Percentiles rank a stretch among this genome's conserved stretches.
phyloP scores from a whole-genome alignment of 1,140 invertebrate species.

The Ooceraea biroi region DNA sequence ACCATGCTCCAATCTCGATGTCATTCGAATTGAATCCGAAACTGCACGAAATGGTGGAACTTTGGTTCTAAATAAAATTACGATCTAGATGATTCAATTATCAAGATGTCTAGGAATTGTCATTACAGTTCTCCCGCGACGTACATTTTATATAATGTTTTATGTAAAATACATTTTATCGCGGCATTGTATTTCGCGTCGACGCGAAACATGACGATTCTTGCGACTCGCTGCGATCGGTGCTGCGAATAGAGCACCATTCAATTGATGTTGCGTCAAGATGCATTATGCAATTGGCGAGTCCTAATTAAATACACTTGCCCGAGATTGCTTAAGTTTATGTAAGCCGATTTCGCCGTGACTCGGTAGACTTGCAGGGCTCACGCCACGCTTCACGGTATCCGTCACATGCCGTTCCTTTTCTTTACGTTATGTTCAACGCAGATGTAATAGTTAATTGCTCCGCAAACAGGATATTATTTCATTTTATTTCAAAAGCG shows the following conservation, averaged over 20 bases:
- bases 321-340: constrained; percentile 53
- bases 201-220: background rate
- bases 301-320: constrained; percentile 33
- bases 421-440: constrained; percentile 39
- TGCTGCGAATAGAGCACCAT: background rate
- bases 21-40: background rate
- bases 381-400: constrained; percentile 28
- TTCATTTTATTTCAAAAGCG: constrained; percentile 41
- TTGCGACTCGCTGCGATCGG: background rate
- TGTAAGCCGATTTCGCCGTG: constrained; percentile 57
- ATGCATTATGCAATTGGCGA: background rate
- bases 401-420: constrained; percentile 20
- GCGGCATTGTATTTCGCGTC: background rate
- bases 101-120: background rate
- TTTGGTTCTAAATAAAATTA: background rate
- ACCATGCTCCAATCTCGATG: background rate
- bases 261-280: constrained; percentile 17
- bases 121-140: background rate
- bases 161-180: background rate
- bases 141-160: no score
- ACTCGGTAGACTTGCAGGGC: constrained; percentile 28
- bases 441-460: constrained; percentile 35
- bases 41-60: background rate
- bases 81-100: background rate
- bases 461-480: constrained; percentile 15